Percentiles rank a stretch among this genome's conserved stretches.
phyloP scores from a whole-genome alignment of 2,888 invertebrate species.

The Campopleginae sp. region DNA sequence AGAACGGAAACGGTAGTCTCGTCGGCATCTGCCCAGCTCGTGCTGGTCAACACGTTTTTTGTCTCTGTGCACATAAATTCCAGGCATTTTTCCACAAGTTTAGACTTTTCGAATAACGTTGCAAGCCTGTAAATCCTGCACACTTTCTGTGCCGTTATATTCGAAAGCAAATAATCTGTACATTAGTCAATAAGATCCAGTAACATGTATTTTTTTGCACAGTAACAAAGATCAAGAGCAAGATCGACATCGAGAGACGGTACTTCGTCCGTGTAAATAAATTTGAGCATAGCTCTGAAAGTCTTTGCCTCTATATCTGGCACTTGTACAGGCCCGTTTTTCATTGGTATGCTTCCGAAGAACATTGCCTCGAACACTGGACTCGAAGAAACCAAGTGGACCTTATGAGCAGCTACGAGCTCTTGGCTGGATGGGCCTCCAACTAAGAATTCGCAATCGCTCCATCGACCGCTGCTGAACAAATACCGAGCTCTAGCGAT shows the following conservation, averaged over 20 bases:
- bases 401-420: conserved; percentile 90
- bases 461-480: conserved; percentile 92
- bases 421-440: conserved; percentile 92
- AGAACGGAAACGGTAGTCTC: conserved; percentile 90
- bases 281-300: conserved; percentile 92
- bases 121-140: conserved; percentile 95
- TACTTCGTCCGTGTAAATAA: conserved; percentile 90
- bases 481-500: conserved; percentile 91
- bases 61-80: conserved; percentile 92
- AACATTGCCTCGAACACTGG: conserved; percentile 96
- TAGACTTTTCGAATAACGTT: conserved; percentile 92
- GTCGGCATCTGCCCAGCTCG: conserved; percentile 92
- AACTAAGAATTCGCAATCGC: conserved; percentile 93
- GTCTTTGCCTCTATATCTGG: conserved; percentile 94
- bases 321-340: conserved; percentile 91
- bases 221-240: conserved; percentile 94
- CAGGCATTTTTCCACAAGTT: conserved; percentile 92
- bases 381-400: conserved; percentile 93
- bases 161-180: conserved; percentile 93
- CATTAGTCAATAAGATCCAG: conserved; percentile 93
- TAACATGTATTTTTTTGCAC: conserved; percentile 95
- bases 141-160: conserved; percentile 91
- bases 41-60: conserved; percentile 90
- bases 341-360: conserved; percentile 93
- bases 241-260: conserved; percentile 86